These are phyloP conservation scores for Ophion ellenae DNA, from an alignment of 2,888 invertebrate species.

Conservation along the genomic window DNA sequence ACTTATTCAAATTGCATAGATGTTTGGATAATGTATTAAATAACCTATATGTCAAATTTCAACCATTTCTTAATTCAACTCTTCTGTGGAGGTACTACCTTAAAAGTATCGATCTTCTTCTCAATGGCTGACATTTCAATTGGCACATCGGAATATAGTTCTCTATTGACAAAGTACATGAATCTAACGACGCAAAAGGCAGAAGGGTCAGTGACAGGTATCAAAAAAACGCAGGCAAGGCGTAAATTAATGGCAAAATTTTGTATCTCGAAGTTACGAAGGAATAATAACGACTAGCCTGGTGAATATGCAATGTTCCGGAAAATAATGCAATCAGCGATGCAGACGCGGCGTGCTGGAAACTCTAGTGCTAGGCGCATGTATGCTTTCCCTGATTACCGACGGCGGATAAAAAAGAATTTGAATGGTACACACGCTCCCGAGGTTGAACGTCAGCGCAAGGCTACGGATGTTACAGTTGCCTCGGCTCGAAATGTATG, in stretches of 20 bases:
- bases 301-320: constrained; percentile 14
- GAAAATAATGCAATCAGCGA: constrained; percentile 38
- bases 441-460: neutral
- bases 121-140: neutral
- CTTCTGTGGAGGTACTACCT: too few species aligned
- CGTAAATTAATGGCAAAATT: neutral
- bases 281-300: constrained; percentile 1
- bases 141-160: neutral
- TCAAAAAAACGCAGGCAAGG: neutral
- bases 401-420: constrained; percentile 18
- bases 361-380: constrained; percentile 17
- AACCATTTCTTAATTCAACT: too few species aligned
- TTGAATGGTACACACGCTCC: neutral
- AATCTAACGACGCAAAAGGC: too few species aligned
- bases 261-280: neutral
- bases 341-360: constrained; percentile 7
- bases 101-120: neutral
- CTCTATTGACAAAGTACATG: neutral
- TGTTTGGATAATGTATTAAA: too few species aligned
- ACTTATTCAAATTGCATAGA: too few species aligned
- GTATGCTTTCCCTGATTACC: constrained; percentile 32
- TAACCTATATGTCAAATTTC: too few species aligned
- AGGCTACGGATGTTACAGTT: neutral
- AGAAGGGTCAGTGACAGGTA: too few species aligned
- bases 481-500: neutral